phyloP scores from a whole-genome alignment of 1,140 invertebrate genomes.

The Hycleus phaleratus region DNA sequence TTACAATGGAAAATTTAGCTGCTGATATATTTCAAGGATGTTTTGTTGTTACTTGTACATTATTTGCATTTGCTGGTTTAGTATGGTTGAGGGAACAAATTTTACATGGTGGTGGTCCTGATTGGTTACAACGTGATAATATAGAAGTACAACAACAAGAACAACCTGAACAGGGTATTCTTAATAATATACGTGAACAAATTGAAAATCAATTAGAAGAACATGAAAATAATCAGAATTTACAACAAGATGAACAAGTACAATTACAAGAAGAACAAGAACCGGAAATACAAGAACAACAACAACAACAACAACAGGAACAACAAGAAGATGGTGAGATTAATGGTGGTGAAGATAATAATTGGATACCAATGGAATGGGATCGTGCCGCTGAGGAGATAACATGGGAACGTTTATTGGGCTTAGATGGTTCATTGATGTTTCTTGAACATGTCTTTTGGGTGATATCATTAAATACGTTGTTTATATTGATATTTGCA shows the following conservation, averaged over 20 bases:
- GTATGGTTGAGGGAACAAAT: conserved; percentile 98
- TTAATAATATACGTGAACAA: conserved; percentile 28
- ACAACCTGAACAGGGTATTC: conserved; percentile 3
- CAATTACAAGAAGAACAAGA: conserved; percentile 20
- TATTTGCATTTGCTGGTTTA: conserved; percentile 93
- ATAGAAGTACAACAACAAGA: background rate
- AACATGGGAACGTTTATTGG: conserved; percentile 94
- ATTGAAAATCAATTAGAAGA: background rate
- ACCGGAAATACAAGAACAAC: conserved; percentile 14
- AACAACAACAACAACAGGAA: conserved; percentile 18
- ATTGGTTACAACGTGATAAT: conserved; percentile 31
- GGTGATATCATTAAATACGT: conserved; percentile 94
- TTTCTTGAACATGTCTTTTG: conserved; percentile 99
- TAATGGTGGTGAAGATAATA: conserved; percentile 72
- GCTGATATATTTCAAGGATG: conserved; percentile 93
- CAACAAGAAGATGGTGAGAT: conserved; percentile 34
- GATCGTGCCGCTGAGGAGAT: conserved; percentile 94
- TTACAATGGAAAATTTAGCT: conserved; percentile 87
- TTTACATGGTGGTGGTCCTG: conserved; percentile 80
- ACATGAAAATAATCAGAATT: no score
- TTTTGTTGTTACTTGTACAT: conserved; percentile 92
- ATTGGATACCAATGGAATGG: conserved; percentile 99
- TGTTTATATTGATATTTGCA: conserved; percentile 92
- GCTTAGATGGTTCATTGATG: conserved; percentile 92
- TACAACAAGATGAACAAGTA: conserved; percentile 10